Percentiles rank a stretch among this genome's conserved stretches.
Evolutionary conservation across 2,797 vertebrate species (phyloP).

Genomic region (Danio albolineatus): DNA sequence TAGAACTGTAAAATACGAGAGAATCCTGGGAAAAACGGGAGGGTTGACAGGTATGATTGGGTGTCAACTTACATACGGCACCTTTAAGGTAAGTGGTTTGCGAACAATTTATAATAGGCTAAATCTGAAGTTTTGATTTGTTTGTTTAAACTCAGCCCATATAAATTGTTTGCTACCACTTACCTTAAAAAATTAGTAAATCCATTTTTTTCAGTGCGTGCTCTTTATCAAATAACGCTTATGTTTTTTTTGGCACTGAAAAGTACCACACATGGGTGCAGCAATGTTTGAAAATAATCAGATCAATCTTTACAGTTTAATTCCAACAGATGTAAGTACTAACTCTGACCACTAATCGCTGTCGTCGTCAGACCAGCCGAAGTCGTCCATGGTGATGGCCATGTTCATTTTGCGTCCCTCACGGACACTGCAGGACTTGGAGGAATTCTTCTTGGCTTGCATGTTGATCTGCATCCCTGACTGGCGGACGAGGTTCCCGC

Average conservation of each 20-base stretch:
- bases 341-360: conserved; percentile 58
- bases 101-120: too few relatives aligned
- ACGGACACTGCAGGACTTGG: conserved; percentile 94
- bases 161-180: too few relatives aligned
- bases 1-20: too few relatives aligned
- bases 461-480: conserved; percentile 98
- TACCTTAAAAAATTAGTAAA: too few relatives aligned
- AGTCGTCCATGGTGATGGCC: conserved; percentile 89
- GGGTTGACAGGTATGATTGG: too few relatives aligned
- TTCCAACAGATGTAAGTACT: not conserved
- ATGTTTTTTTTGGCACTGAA: conserved; percentile 18
- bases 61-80: too few relatives aligned
- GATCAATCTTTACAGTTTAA: not conserved
- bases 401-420: conserved; percentile 96
- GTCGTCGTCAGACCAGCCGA: conserved; percentile 90
- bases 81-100: too few relatives aligned
- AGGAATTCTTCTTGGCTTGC: conserved; percentile 96
- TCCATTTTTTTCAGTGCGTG: not conserved
- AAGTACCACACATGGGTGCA: conserved; percentile 9
- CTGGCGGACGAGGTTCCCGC: conserved; percentile 67
- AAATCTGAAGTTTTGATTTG: too few relatives aligned
- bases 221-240: conserved; percentile 8
- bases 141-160: too few relatives aligned
- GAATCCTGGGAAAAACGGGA: too few relatives aligned
- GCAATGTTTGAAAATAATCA: not conserved